A percentile compares a stretch with the other conserved stretches of the same genome.
Conservation (phyloP, 2,797 vertebrate genomes). For the Coregonus sp. region DNA sequence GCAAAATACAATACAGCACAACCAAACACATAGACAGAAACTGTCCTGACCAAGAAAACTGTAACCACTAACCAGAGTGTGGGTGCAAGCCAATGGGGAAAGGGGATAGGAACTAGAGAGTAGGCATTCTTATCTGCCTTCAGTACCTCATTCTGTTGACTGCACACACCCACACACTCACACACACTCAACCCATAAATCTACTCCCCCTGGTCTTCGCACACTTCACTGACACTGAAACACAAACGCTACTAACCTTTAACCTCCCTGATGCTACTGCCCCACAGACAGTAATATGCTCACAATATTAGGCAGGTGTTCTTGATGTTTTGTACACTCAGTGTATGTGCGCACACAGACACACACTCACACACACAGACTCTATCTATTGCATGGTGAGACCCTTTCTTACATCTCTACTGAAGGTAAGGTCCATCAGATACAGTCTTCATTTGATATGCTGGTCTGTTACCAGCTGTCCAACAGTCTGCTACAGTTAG, state of each 20-base stretch:
- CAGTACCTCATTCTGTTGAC: not conserved
- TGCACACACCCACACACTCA: conserved; percentile 37
- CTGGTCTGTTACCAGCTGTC: not conserved
- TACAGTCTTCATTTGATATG: not conserved
- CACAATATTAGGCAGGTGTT: too few relatives aligned
- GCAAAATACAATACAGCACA: not conserved
- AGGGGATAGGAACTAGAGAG: not conserved
- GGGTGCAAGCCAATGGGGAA: not conserved
- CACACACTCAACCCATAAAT: conserved; percentile 45
- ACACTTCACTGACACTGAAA: conserved; percentile 71
- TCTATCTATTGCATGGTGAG: not conserved
- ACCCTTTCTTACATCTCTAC: not conserved
- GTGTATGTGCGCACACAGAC: not conserved
- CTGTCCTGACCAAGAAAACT: too few relatives aligned
- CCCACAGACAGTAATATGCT: conserved; percentile 12
- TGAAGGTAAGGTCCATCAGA: not conserved
- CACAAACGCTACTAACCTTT: conserved; percentile 70
- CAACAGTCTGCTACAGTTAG: not conserved
- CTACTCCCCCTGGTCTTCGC: conserved; percentile 43
- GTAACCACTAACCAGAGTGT: not conserved
- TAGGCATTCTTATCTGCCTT: not conserved
- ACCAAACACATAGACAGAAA: not conserved
- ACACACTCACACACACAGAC: not conserved
- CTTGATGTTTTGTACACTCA: too few relatives aligned
- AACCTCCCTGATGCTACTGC: conserved; percentile 51